phyloP scores from a whole-genome alignment of 2,113 vertebrate genomes.

The Pyxicephalus adspersus region DNA sequence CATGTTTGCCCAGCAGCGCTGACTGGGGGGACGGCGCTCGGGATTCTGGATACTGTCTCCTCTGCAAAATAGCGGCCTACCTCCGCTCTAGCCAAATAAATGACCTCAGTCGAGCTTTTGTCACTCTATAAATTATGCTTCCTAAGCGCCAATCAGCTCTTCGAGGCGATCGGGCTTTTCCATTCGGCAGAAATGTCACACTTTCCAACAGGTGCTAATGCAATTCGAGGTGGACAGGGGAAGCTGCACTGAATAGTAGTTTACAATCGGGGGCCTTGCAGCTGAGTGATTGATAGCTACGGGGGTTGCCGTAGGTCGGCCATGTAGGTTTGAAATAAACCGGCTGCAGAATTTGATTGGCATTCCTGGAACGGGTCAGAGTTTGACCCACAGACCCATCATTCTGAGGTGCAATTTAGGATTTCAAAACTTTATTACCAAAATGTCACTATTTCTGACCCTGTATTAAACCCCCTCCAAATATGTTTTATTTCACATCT shows the following conservation, averaged over 20 bases:
- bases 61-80: conserved; percentile 1
- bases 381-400: too few relatives aligned
- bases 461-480: too few relatives aligned
- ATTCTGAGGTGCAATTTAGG: too few relatives aligned
- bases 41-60: conserved; percentile 8
- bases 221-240: neutral
- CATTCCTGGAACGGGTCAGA: too few relatives aligned
- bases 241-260: neutral
- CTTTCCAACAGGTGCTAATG: conserved; percentile 43
- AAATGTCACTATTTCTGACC: too few relatives aligned
- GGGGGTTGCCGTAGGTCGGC: neutral
- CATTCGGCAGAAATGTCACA: conserved; percentile 22
- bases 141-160: neutral
- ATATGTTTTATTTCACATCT: too few relatives aligned
- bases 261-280: neutral
- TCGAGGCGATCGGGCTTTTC: conserved; percentile 10
- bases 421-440: too few relatives aligned
- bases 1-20: neutral
- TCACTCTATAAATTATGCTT: conserved; percentile 39
- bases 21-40: neutral
- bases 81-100: conserved; percentile 38
- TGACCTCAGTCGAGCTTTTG: conserved; percentile 27
- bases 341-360: too few relatives aligned
- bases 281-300: neutral
- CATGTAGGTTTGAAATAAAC: too few relatives aligned